Conservation (phyloP, 1,140 invertebrate species). For the Drosophila sp. region DNA sequence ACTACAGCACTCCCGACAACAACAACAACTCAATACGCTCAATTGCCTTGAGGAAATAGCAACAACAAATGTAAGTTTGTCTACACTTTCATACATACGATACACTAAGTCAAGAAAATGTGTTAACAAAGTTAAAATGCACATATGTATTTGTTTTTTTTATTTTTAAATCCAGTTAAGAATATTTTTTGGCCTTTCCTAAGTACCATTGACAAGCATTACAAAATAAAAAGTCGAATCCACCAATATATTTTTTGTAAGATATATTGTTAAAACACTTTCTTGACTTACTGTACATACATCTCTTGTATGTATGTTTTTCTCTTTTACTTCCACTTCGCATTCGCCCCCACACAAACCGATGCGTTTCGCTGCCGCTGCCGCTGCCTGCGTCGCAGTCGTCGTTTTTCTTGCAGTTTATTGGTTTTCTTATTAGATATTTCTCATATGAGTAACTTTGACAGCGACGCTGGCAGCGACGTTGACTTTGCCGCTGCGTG, state of each 20-base stretch:
- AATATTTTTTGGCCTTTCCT: too few relatives aligned
- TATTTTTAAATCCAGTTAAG: too few relatives aligned
- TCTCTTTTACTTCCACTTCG: slow-evolving; percentile 71
- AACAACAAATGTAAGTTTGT: slow-evolving; percentile 79
- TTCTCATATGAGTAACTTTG: slow-evolving; percentile 56
- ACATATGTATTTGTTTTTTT: too few relatives aligned
- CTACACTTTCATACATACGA: slow-evolving; percentile 9
- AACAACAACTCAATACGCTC: slow-evolving; percentile 57
- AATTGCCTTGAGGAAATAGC: slow-evolving; percentile 75
- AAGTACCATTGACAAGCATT: too few relatives aligned
- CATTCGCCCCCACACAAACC: slow-evolving; percentile 67
- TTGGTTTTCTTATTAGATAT: slow-evolving; percentile 74
- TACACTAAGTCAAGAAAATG: not conserved
- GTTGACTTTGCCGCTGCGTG: slow-evolving; percentile 6
- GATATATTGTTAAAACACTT: too few relatives aligned
- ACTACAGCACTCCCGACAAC: slow-evolving; percentile 37
- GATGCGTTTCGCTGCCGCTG: slow-evolving; percentile 34
- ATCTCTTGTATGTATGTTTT: slow-evolving; percentile 26
- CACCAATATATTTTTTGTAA: too few relatives aligned
- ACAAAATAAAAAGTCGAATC: too few relatives aligned
- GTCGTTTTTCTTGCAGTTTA: slow-evolving; percentile 53
- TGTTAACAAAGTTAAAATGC: slow-evolving; percentile 19
- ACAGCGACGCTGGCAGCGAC: slow-evolving; percentile 34
- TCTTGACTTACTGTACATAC: not conserved
- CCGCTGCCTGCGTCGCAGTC: slow-evolving; percentile 15